Evolutionary conservation across 2,888 invertebrate species (phyloP).

Genomic region (Stenichneumon culpator): DNA sequence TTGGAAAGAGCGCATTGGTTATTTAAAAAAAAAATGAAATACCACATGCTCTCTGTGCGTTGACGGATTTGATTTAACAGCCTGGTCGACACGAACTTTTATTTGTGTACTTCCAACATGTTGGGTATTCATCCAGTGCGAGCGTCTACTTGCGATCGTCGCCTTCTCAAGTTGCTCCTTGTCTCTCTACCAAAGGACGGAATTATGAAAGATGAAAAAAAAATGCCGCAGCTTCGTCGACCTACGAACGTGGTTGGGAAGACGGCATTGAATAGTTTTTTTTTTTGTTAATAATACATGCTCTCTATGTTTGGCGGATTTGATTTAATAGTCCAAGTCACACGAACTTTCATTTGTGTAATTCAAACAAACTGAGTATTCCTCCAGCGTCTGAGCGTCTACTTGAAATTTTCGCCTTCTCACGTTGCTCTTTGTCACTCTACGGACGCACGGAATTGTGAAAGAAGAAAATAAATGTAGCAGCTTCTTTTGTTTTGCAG

Average conservation of each 20-base stretch:
- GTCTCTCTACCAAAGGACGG: background rate
- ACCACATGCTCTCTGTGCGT: background rate
- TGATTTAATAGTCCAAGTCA: conserved; percentile 23
- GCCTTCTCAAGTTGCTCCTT: background rate
- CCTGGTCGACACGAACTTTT: background rate
- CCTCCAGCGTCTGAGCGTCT: background rate
- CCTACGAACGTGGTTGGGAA: background rate
- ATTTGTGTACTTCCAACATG: background rate
- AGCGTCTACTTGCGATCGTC: background rate
- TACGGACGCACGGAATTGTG: background rate
- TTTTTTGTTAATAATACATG: background rate
- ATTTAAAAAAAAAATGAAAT: too few species aligned
- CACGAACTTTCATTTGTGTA: background rate
- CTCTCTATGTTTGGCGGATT: background rate
- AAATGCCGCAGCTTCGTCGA: background rate
- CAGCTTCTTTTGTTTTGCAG: too few species aligned
- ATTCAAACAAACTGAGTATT: background rate
- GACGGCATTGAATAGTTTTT: background rate
- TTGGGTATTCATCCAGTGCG: background rate
- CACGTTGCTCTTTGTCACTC: background rate
- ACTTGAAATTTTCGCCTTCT: background rate
- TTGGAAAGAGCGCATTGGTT: background rate
- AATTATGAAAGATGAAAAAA: conserved; percentile 3
- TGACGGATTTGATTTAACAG: conserved; percentile 18
- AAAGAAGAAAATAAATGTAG: background rate